Conservation (phyloP, 2,888 invertebrate genomes). For the Lutraria lutraria region DNA sequence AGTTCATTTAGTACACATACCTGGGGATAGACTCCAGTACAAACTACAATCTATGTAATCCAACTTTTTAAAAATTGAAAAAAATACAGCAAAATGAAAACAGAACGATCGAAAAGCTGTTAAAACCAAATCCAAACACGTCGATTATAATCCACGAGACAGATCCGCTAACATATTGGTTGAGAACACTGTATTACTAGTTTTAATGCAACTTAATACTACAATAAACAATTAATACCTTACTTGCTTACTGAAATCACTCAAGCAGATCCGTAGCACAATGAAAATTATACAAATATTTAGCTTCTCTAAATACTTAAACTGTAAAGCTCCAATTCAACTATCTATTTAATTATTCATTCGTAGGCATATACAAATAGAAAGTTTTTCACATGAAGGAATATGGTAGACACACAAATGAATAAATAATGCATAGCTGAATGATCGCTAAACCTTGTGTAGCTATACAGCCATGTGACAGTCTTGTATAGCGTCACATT, state of each 20-base stretch:
- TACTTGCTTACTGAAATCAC: conserved; percentile 8
- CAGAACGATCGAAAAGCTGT: background rate
- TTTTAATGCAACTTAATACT: conserved; percentile 20
- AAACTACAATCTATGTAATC: background rate
- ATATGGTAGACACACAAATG: background rate
- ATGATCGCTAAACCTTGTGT: conserved; percentile 12
- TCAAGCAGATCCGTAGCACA: background rate
- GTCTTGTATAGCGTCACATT: background rate
- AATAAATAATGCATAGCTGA: background rate
- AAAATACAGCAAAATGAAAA: background rate
- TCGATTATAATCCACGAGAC: background rate
- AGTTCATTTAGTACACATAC: too few species aligned
- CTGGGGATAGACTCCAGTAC: background rate
- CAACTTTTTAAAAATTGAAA: background rate
- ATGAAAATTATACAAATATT: conserved; percentile 24
- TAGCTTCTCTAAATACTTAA: background rate
- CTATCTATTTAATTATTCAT: background rate
- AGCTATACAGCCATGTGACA: background rate
- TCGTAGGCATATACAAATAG: background rate
- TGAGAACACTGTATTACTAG: background rate
- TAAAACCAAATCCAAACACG: conserved; percentile 7
- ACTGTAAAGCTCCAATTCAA: conserved; percentile 13
- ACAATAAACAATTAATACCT: conserved; percentile 19
- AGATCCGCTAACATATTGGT: background rate
- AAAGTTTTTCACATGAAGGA: conserved; percentile 16